Evolutionary conservation across 2,888 invertebrate species (phyloP), one percentile per base, ranked within the genome.

Genomic region (Drosophila lacicola): DNA sequence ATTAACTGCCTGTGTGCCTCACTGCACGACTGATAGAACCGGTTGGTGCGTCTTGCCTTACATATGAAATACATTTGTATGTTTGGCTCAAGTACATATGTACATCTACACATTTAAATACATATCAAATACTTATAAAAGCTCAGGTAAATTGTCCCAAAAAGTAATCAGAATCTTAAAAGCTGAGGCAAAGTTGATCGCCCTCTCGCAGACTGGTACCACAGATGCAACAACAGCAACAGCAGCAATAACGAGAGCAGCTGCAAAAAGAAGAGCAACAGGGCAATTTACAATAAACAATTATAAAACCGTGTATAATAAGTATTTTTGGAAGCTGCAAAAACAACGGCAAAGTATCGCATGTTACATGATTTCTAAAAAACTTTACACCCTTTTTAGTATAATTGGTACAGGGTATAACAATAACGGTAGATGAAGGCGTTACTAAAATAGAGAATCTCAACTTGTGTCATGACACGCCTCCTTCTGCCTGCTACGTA

Each of bases 201-300:
- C 88, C 90, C 90, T 88, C 82, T 69, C 76, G 70, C 74, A 60
- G 76, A 64, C 80, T 90, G 88, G 88, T 88, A 88, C 82, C 63
- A 74, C 56, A 70, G 80, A 69, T 73, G 65, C 54, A 70, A 63
- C 73, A 68, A 63, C 50, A 64, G 50, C 56, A 45, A 42, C 41
- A 44, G 41, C 13, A 56, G 51, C 33, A 57, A 37, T 21, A 65
- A 64, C 34, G 42, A 51, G 19, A 64, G 37, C 25, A 66, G 36
- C 39, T 53, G 45, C 50, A 46, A 14, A 39, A 21, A 58, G 44
- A 58, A 57, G 55, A 66, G 56, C 57, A 70, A 61, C 71, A 65
- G 62, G 51, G 71, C 69, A 71, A 70, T 75, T 82, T 81, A 74
- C 88, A 82, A 88, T 88, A 82, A 84, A 77, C 82, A 82, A 84